A percentile compares a stretch with the other conserved stretches of the same genome.
phyloP scores from a whole-genome alignment of 2,797 vertebrate species.

The Anableps anableps region DNA sequence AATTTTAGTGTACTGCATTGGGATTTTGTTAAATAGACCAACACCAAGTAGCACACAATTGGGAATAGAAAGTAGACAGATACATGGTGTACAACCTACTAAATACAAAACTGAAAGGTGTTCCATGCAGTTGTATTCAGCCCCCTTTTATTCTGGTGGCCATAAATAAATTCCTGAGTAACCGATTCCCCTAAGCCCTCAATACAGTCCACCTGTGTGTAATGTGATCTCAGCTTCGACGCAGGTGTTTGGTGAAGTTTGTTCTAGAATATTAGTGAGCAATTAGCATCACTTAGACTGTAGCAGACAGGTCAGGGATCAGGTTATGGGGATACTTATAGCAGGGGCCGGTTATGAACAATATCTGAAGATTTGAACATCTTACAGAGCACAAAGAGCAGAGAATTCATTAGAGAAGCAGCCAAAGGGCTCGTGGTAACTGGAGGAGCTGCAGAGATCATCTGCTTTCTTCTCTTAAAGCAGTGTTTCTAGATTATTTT shows the following conservation, averaged over 20 bases:
- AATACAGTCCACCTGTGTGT: background rate
- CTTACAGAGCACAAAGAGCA: too few species aligned
- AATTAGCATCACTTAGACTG: background rate
- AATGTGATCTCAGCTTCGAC: too few species aligned
- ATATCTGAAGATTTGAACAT: too few species aligned
- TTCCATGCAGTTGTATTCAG: background rate
- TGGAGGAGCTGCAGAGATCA: too few species aligned
- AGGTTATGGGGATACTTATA: too few species aligned
- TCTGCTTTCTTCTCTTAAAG: too few species aligned
- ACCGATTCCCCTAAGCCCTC: background rate
- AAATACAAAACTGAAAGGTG: background rate
- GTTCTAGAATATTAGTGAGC: background rate
- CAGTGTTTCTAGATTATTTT: too few species aligned
- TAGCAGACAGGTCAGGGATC: too few species aligned
- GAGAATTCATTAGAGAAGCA: too few species aligned
- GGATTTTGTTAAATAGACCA: background rate
- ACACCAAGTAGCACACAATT: background rate
- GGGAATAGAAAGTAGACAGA: background rate
- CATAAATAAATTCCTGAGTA: background rate
- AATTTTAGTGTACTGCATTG: background rate
- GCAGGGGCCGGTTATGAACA: too few species aligned
- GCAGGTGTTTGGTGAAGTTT: background rate
- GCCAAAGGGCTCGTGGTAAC: too few species aligned
- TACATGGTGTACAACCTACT: background rate
- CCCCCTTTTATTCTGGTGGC: background rate